A percentile compares a stretch with the other conserved stretches of the same genome.
Conservation (phyloP, 2,113 vertebrate genomes). For the Galeopterus variegatus region DNA sequence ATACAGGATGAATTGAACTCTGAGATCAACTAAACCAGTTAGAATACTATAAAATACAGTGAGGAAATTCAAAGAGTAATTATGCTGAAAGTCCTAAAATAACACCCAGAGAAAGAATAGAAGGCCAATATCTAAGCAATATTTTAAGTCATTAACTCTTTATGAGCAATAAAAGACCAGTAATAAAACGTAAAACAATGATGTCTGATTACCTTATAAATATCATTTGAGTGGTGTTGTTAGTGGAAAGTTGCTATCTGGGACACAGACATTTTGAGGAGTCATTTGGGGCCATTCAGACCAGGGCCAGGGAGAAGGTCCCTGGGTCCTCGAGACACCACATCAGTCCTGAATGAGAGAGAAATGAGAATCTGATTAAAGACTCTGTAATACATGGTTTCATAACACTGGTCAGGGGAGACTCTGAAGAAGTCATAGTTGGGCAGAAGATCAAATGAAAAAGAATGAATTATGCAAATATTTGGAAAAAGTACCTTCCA, state of each 20-base stretch:
- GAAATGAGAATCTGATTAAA: neutral
- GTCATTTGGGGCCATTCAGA: neutral
- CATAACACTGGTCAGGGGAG: neutral
- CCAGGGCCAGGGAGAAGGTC: neutral
- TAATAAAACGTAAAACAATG: neutral
- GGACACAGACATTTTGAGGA: neutral
- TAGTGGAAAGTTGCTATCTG: neutral
- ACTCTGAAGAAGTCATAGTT: neutral
- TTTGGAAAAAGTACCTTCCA: neutral
- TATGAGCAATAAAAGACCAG: neutral
- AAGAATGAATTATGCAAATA: neutral
- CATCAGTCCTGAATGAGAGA: neutral
- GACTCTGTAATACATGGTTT: neutral
- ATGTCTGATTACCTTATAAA: conserved; percentile 5
- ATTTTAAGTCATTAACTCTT: conserved; percentile 40
- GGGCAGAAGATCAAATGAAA: neutral
- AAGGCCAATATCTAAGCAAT: conserved; percentile 14
- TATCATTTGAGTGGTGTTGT: neutral
- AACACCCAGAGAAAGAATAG: neutral
- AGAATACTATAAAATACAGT: conserved; percentile 5
- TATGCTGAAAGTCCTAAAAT: conserved; percentile 21
- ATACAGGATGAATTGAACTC: neutral
- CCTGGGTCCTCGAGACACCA: neutral
- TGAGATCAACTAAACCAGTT: neutral
- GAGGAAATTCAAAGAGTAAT: neutral